Conservation (phyloP, 1,140 invertebrate species). For the Zelostemma sp. region DNA sequence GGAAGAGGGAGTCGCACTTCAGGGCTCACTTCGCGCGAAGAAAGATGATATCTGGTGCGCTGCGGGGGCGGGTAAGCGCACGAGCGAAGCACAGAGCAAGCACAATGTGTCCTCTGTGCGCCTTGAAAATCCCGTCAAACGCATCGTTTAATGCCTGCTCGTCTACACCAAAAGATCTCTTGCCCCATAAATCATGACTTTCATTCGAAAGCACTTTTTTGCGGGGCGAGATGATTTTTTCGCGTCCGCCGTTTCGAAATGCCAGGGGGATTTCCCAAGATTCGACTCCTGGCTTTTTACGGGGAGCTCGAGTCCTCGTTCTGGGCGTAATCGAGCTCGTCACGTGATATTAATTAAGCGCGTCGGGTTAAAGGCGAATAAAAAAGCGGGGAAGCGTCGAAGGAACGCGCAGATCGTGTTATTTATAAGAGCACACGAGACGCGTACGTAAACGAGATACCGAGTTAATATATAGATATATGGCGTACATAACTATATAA, state of each 20-base stretch:
- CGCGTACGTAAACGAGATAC: constrained; percentile 33
- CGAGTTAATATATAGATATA: constrained; percentile 9
- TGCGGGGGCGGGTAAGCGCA: constrained; percentile 31
- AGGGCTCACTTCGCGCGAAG: constrained; percentile 39
- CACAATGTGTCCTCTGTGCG: constrained; percentile 64
- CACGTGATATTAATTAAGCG: constrained; percentile 69
- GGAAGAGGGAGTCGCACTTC: constrained; percentile 44
- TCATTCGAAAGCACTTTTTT: constrained; percentile 27
- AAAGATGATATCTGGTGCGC: constrained; percentile 57
- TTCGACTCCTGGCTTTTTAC: constrained; percentile 29
- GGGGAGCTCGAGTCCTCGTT: not conserved
- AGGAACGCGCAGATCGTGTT: constrained; percentile 65
- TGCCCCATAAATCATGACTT: constrained; percentile 35
- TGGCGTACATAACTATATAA: constrained; percentile 9
- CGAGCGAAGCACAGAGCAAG: constrained; percentile 21
- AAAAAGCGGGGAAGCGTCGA: constrained; percentile 44
- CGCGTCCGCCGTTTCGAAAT: constrained; percentile 13
- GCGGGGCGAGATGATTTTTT: not conserved
- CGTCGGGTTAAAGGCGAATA: constrained; percentile 38
- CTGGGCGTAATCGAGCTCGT: constrained; percentile 39
- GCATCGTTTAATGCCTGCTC: constrained; percentile 15
- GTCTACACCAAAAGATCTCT: constrained; percentile 10
- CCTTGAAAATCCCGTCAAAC: constrained; percentile 32
- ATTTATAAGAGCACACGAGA: constrained; percentile 61
- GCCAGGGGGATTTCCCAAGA: constrained; percentile 54